These are phyloP conservation scores for Sarcophaga variegata DNA, from an alignment of 2,888 invertebrate species.

Conservation along the genomic window DNA sequence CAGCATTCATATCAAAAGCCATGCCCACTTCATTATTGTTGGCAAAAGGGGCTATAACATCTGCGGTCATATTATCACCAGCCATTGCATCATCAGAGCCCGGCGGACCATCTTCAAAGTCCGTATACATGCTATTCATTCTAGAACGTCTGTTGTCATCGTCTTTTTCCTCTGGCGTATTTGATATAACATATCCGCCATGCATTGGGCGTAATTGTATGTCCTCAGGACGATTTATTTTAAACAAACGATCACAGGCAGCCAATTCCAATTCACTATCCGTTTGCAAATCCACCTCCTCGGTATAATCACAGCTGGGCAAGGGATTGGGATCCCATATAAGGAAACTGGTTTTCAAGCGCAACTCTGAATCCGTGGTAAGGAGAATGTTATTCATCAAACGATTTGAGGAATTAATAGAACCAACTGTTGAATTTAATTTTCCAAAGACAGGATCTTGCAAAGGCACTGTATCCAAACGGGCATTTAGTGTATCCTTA, in stretches of 20 bases:
- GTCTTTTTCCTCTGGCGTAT: constrained; percentile 77
- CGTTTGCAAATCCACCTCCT: constrained; percentile 65
- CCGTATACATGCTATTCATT: constrained; percentile 49
- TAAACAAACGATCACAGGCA: constrained; percentile 73
- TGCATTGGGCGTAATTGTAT: constrained; percentile 77
- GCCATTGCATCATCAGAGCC: constrained; percentile 72
- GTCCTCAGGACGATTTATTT: constrained; percentile 72
- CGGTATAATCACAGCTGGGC: constrained; percentile 72
- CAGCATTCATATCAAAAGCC: constrained; percentile 86
- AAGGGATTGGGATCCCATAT: constrained; percentile 76
- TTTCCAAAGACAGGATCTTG: constrained; percentile 85
- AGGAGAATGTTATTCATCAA: constrained; percentile 85
- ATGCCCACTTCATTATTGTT: constrained; percentile 84
- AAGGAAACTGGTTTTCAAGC: constrained; percentile 76
- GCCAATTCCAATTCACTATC: constrained; percentile 62
- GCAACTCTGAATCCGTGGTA: constrained; percentile 82
- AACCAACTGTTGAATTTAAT: constrained; percentile 84
- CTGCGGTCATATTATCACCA: constrained; percentile 75
- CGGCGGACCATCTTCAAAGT: constrained; percentile 56
- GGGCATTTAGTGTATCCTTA: constrained; percentile 80
- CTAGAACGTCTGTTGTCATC: constrained; percentile 64
- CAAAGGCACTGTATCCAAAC: constrained; percentile 80
- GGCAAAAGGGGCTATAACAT: constrained; percentile 80
- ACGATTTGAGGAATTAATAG: constrained; percentile 85
- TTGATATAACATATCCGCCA: constrained; percentile 78